Conservation (phyloP, 2,888 invertebrate genomes). For the Operophtera brumata region DNA sequence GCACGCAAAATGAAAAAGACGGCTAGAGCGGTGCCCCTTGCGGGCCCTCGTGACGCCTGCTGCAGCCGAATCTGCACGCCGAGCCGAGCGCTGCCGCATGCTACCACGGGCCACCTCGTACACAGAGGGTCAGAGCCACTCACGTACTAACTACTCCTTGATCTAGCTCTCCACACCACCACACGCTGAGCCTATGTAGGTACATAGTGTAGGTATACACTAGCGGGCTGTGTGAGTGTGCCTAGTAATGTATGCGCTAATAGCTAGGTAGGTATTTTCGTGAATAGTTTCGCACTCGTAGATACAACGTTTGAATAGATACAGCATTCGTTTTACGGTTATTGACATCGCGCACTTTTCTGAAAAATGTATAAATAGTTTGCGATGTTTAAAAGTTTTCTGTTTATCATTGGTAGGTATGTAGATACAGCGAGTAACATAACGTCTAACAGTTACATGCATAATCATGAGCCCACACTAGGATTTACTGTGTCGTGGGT, state of each 20-base stretch:
- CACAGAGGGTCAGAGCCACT: neutral
- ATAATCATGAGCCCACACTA: too few relatives aligned
- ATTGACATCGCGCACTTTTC: constrained; percentile 38
- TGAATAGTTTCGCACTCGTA: constrained; percentile 11
- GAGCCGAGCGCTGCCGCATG: constrained; percentile 41
- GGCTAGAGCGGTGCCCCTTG: constrained; percentile 73
- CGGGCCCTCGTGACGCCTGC: constrained; percentile 58
- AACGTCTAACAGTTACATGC: too few relatives aligned
- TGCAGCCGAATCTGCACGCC: constrained; percentile 66
- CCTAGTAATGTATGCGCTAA: constrained; percentile 12
- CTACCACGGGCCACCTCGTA: constrained; percentile 25
- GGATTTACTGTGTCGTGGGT: too few relatives aligned
- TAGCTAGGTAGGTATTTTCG: constrained; percentile 8
- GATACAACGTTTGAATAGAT: constrained; percentile 13
- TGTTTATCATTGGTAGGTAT: neutral
- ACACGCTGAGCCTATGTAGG: constrained; percentile 18
- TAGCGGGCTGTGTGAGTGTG: constrained; percentile 24
- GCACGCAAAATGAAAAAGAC: constrained; percentile 78
- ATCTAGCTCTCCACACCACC: constrained; percentile 6
- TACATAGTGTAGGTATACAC: constrained; percentile 13
- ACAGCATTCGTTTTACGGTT: constrained; percentile 34
- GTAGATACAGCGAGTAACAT: too few relatives aligned
- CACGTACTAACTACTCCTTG: constrained; percentile 7
- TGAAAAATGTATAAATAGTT: constrained; percentile 12
- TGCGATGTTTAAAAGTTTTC: neutral